These are phyloP conservation scores for Triplophysa rosa DNA, from an alignment of 2,113 vertebrate species.

Conservation along the genomic window DNA sequence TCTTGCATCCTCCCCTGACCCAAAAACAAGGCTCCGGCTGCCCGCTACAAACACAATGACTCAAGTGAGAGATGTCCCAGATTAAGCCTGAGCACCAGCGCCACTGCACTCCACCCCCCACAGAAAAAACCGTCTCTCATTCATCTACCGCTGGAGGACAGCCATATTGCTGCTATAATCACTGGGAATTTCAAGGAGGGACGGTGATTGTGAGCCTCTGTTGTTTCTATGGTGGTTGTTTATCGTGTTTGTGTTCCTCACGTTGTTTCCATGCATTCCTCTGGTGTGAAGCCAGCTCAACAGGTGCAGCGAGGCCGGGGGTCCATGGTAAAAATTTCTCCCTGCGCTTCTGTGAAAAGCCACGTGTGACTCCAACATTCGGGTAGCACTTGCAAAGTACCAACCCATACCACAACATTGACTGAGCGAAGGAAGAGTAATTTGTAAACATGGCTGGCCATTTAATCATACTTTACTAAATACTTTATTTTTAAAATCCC, in stretches of 20 bases:
- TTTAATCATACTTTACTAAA: too few relatives aligned
- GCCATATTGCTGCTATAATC: conserved; percentile 4
- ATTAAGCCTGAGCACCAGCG: conserved; percentile 3
- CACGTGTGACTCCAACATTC: conserved; percentile 13
- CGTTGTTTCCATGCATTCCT: background rate
- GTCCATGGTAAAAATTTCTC: background rate
- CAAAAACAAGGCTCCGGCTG: conserved; percentile 13
- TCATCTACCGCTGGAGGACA: conserved; percentile 25
- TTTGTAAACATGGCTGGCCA: too few relatives aligned
- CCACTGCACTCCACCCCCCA: conserved; percentile 12
- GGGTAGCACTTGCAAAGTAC: background rate
- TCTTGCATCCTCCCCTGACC: conserved; percentile 36
- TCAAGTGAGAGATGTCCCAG: conserved; percentile 26
- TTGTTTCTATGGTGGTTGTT: background rate
- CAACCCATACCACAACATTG: too few relatives aligned
- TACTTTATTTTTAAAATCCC: too few relatives aligned
- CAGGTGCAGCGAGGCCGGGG: background rate
- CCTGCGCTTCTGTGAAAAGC: background rate
- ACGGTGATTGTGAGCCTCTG: background rate
- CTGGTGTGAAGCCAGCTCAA: conserved; percentile 11
- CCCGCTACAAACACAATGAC: conserved; percentile 3
- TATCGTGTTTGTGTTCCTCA: too few relatives aligned
- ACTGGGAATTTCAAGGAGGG: conserved; percentile 14
- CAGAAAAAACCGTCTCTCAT: background rate
- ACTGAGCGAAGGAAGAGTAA: too few relatives aligned